A percentile compares a stretch with the other conserved stretches of the same genome.
These are phyloP conservation scores for Araneus ventricosus DNA, from an alignment of 1,140 invertebrate species.

Conservation along the genomic window DNA sequence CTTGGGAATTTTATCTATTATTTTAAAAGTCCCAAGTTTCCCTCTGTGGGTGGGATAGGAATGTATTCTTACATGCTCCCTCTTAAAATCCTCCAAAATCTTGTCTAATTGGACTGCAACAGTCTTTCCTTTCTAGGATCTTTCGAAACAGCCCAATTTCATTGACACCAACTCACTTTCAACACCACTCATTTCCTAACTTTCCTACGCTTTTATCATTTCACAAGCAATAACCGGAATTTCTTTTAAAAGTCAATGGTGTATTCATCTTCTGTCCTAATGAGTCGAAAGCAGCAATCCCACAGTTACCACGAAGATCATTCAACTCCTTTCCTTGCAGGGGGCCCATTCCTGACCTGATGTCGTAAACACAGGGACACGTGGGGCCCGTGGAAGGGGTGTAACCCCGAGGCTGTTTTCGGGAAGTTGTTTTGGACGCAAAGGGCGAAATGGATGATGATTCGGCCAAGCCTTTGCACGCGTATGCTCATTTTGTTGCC, in stretches of 20 bases:
- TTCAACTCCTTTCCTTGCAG: background rate
- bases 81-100: background rate
- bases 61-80: background rate
- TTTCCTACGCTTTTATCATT: background rate
- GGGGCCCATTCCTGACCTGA: background rate
- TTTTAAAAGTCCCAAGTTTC: too few species aligned
- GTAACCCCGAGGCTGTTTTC: slow-evolving; percentile 14
- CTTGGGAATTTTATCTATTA: too few species aligned
- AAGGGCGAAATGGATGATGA: slow-evolving; percentile 12
- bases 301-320: background rate
- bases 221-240: background rate
- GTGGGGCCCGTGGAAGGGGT: slow-evolving; percentile 7
- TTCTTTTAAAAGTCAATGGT: background rate
- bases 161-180: background rate
- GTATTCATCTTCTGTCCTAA: background rate
- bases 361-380: slow-evolving; percentile 24
- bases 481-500: background rate
- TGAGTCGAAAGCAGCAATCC: background rate
- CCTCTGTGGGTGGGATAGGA: too few species aligned
- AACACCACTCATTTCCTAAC: background rate
- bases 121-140: background rate
- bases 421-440: slow-evolving; percentile 15
- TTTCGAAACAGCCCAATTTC: background rate
- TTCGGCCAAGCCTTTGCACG: background rate
- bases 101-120: too few species aligned